Percentiles rank a stretch among this genome's conserved stretches.
Evolutionary conservation across 2,888 invertebrate genomes (phyloP).

Genomic region (Zaprionus bogoriensis): DNA sequence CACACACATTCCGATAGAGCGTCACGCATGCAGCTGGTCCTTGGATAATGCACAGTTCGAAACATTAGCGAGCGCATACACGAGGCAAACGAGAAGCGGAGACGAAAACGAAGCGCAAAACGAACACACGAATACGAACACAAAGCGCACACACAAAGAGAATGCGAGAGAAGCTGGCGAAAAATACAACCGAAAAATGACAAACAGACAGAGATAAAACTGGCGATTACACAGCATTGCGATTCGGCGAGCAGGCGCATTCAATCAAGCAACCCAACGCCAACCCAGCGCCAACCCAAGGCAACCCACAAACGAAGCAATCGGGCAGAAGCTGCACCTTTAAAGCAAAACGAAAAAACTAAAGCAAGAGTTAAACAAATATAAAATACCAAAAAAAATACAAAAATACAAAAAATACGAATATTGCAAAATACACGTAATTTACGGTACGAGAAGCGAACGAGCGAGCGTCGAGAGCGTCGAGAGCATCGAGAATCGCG

Average conservation of each 20-base stretch:
- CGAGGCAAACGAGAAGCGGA: no score
- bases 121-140: background rate
- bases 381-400: background rate
- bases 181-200: background rate
- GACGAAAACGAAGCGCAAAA: background rate
- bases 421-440: no score
- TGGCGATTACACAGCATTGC: conserved; percentile 47
- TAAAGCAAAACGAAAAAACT: background rate
- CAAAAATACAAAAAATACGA: background rate
- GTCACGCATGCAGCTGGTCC: conserved; percentile 25
- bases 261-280: conserved; percentile 44
- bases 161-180: background rate
- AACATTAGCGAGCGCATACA: background rate
- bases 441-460: no score
- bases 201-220: background rate
- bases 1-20: background rate
- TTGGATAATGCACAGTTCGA: conserved; percentile 26
- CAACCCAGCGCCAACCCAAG: conserved; percentile 13
- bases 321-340: conserved; percentile 41
- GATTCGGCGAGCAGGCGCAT: conserved; percentile 55
- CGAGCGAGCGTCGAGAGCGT: no score
- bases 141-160: background rate
- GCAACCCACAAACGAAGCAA: conserved; percentile 32
- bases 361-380: background rate
- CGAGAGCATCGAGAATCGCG: no score